Base-by-base conservation (phyloP, 2,113 vertebrate genomes). In the Tenrec ecaudatus region DNA sequence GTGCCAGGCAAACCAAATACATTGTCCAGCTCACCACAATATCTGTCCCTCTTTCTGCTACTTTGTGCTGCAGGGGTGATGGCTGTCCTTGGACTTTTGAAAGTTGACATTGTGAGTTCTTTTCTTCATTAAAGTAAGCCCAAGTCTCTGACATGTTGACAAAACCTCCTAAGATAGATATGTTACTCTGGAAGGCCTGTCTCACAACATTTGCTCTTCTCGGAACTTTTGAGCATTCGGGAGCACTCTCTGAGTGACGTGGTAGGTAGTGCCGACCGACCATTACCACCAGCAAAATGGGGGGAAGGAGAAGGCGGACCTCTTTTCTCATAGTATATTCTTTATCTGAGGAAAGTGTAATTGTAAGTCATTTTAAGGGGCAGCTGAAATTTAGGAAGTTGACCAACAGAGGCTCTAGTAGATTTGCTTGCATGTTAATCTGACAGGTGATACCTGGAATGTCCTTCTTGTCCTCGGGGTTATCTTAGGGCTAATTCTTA, bases 51-150 rank as follows among this genome's bases (percentile, higher is more conserved):
- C 15, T 71, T 73, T 62, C 73, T 92, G 77, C 33, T 92, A 40
- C 15, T 86, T 86, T 73, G 60, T 94, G 22, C 80, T 73, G 17
- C 19, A n/a, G 66, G 25, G 38, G 31, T 66, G 53, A 33, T 79
- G 58, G n/a, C 79, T 88, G 76, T 86, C 89, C 83, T 94, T 93
- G 75, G 53, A 71, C 23, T 57, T 96, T 95, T 78, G 82, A 69
- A 86, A 85, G 68, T 77, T 84, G 78, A 90, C 81, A 75, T 88
- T 86, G 60, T 97, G 25, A 66, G 64, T 84, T 89, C 38, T 86
- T 62, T 53, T 68, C 53, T 33, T 31, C 53, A n/a, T 29, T 29
- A 91, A 60, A 47, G 9, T 92, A 73, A 93, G 73, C n/a, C 20
- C 71, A 86, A 9, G 53, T 86, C 47, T 86, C 38, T 53, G n/a